These are phyloP conservation scores for Megaptera novaeangliae DNA, from an alignment of 2,113 vertebrate species.

Conservation along the genomic window DNA sequence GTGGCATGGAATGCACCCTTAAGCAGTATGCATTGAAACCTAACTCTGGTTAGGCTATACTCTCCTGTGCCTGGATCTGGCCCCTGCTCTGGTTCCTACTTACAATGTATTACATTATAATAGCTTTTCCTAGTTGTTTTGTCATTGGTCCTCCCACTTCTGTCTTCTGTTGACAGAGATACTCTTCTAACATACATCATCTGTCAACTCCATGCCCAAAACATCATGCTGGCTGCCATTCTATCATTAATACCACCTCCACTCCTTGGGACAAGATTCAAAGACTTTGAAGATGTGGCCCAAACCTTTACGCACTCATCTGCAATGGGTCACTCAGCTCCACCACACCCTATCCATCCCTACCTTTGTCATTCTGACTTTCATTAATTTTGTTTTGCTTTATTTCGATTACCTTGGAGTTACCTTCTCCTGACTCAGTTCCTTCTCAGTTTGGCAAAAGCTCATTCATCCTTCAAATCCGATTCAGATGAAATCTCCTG, in stretches of 20 bases:
- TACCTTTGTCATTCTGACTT: not conserved
- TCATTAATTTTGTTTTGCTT: not conserved
- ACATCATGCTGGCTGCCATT: not conserved
- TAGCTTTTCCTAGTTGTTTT: not conserved
- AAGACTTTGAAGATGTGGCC: not conserved
- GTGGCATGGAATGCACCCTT: rapidly evolving
- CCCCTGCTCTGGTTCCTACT: not conserved
- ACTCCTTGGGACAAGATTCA: not conserved
- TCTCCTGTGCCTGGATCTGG: not conserved
- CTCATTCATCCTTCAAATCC: not conserved
- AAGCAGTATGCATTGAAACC: rapidly evolving
- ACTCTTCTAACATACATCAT: not conserved
- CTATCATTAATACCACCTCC: not conserved
- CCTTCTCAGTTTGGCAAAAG: not conserved
- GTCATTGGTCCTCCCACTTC: not conserved
- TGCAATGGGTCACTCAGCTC: too few species aligned
- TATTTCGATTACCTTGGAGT: not conserved
- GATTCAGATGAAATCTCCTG: not conserved
- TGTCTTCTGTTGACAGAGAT: not conserved
- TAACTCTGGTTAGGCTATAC: not conserved
- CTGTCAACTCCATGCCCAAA: not conserved
- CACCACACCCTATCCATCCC: too few species aligned
- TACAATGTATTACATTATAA: not conserved
- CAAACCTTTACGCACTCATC: not conserved
- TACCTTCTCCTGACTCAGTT: not conserved